A percentile compares a stretch with the other conserved stretches of the same genome.
These are phyloP conservation scores for Myioborus miniatus DNA, from an alignment of 2,797 vertebrate genomes.

Conservation along the genomic window DNA sequence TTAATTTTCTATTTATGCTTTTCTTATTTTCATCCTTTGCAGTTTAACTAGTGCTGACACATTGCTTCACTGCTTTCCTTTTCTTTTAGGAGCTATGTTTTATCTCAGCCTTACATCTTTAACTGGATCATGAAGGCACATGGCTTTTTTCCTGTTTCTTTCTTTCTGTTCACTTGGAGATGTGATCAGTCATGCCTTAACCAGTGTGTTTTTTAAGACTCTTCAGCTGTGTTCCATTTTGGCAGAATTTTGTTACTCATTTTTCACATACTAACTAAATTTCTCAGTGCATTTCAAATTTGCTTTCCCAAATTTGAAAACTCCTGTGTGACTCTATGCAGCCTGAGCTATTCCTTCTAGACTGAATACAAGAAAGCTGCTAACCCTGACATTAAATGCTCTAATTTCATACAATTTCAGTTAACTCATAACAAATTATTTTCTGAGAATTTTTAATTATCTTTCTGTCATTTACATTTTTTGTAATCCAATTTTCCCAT, in stretches of 20 bases:
- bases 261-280: not conserved
- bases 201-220: not conserved
- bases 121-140: not conserved
- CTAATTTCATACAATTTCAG: not conserved
- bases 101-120: not conserved
- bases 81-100: not conserved
- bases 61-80: not conserved
- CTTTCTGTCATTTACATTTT: not conserved
- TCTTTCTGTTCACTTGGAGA: slow-evolving; percentile 19
- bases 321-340: not conserved
- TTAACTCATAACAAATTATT: not conserved
- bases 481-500: not conserved
- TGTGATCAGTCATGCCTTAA: slow-evolving; percentile 36
- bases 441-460: not conserved
- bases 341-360: not conserved
- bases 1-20: not conserved
- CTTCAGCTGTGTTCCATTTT: not conserved
- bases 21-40: not conserved
- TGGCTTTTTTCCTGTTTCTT: not conserved
- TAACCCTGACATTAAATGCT: not conserved
- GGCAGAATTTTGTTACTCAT: not conserved
- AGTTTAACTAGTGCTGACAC: not conserved
- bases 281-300: not conserved
- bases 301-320: not conserved
- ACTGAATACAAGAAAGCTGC: not conserved